Conservation (phyloP, 2,797 vertebrate species). For the Micromesistius poutassou region DNA sequence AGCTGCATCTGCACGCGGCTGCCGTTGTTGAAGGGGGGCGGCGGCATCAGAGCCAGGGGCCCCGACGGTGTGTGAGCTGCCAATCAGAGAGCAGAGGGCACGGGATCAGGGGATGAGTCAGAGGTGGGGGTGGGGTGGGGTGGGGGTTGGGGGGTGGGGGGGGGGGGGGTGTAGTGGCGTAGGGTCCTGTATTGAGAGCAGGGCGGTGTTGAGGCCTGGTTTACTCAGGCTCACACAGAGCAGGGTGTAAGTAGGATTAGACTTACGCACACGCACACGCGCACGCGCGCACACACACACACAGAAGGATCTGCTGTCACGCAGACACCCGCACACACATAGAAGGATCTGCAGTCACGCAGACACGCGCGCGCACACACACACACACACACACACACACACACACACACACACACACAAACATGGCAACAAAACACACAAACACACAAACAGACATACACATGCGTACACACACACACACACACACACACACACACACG, state of each 20-base stretch:
- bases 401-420: conserved; percentile 27
- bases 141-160: too few species aligned
- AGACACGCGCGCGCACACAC: not conserved
- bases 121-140: not conserved
- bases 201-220: too few species aligned
- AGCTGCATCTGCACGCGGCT: conserved; percentile 91
- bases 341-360: conserved; percentile 1
- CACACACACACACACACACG: conserved; percentile 24
- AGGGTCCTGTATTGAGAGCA: not conserved
- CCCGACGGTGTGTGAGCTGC: conserved; percentile 81
- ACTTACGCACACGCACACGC: conserved; percentile 12
- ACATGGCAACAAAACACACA: conserved; percentile 30
- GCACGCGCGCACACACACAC: conserved; percentile 7
- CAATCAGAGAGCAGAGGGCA: conserved; percentile 64
- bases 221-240: not conserved
- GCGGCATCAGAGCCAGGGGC: conserved; percentile 83
- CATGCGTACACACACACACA: conserved; percentile 19
- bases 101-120: conserved; percentile 27
- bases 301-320: not conserved
- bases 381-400: conserved; percentile 5
- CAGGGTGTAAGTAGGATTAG: not conserved
- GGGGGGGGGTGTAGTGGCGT: not conserved
- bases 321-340: conserved; percentile 8
- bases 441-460: conserved; percentile 35
- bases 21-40: conserved; percentile 76